Evolutionary conservation across 2,888 invertebrate genomes (phyloP).

Genomic region (Furcula furcula): DNA sequence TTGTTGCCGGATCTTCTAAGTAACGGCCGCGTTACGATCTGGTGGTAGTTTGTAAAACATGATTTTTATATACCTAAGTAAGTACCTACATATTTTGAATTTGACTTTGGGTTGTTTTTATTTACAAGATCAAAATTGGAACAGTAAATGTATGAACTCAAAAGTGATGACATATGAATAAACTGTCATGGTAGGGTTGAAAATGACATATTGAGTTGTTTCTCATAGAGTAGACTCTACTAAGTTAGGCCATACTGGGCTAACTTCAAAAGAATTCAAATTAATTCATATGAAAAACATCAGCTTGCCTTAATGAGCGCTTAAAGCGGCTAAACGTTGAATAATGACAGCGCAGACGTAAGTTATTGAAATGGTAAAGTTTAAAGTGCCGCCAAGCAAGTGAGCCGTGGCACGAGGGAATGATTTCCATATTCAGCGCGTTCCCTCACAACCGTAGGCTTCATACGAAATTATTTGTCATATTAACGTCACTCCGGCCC

Average conservation of each 20-base stretch:
- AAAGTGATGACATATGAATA: no score
- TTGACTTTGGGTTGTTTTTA: no score
- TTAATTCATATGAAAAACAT: constrained; percentile 2
- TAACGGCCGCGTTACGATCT: no score
- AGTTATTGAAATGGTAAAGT: constrained; percentile 47
- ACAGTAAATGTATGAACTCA: no score
- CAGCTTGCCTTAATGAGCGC: constrained; percentile 8
- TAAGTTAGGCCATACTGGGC: neutral
- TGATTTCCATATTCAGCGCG: constrained; percentile 76
- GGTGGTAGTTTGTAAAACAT: no score
- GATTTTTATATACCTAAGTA: neutral
- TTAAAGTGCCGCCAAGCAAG: constrained; percentile 49
- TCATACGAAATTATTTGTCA: constrained; percentile 76
- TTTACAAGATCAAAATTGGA: no score
- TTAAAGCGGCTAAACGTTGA: constrained; percentile 7
- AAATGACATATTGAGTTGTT: neutral
- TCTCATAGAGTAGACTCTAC: neutral
- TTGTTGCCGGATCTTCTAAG: no score
- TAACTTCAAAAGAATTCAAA: neutral
- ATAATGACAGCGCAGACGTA: constrained; percentile 15
- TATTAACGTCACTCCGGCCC: constrained; percentile 72
- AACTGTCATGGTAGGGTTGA: no score
- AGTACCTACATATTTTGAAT: no score
- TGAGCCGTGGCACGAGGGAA: constrained; percentile 56
- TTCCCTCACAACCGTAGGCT: constrained; percentile 63